A percentile compares a stretch with the other conserved stretches of the same genome.
Evolutionary conservation across 2,888 invertebrate species (phyloP).

Genomic region (Onthophagus sagittarius): DNA sequence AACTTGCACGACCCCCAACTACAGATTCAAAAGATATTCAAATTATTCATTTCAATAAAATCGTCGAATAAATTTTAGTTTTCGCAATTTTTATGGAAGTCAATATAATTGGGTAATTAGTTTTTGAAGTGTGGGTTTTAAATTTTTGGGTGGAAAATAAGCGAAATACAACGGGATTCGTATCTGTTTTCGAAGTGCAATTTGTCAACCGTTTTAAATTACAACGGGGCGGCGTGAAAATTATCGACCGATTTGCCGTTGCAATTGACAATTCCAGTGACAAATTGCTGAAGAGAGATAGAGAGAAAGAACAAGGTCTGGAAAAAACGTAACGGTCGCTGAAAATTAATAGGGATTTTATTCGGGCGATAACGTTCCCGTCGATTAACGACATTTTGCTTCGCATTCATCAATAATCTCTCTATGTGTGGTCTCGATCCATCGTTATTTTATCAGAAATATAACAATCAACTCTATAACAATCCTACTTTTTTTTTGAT

Average conservation of each 20-base stretch:
- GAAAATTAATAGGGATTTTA: slow-evolving; percentile 8
- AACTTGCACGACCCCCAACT: no score
- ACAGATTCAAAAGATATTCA: no score
- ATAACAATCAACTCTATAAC: no score
- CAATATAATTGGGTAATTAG: no score
- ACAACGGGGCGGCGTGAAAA: slow-evolving; percentile 3
- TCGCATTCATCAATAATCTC: slow-evolving; percentile 7
- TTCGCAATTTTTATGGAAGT: no score
- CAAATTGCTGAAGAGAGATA: background rate
- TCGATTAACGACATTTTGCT: slow-evolving; percentile 6
- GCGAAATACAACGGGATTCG: background rate
- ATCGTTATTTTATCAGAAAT: no score
- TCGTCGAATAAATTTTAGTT: no score
- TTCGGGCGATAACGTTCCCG: background rate
- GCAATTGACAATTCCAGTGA: slow-evolving; percentile 7
- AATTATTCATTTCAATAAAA: no score
- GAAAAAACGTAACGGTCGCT: background rate
- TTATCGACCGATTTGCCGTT: slow-evolving; percentile 11
- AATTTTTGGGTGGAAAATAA: background rate
- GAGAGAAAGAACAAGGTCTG: background rate
- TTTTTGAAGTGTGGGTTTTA: background rate
- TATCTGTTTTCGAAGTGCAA: slow-evolving; percentile 3
- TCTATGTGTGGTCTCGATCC: slow-evolving; percentile 13
- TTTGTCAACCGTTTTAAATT: slow-evolving; percentile 12
- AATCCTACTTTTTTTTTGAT: no score